A percentile compares a stretch with the other conserved stretches of the same genome.
These are phyloP conservation scores for Andrena bucephala DNA, from an alignment of 2,888 invertebrate species.

Conservation along the genomic window DNA sequence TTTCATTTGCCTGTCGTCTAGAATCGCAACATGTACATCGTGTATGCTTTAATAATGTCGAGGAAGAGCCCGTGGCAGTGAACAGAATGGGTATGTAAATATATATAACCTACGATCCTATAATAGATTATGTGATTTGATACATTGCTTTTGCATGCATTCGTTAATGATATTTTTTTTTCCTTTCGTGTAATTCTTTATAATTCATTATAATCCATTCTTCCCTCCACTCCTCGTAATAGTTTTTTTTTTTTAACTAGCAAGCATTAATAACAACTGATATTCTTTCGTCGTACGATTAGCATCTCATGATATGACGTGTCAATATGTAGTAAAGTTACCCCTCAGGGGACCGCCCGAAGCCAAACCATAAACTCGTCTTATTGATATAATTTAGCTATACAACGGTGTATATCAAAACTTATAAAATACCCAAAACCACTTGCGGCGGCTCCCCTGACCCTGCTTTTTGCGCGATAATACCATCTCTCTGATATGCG, in stretches of 20 bases:
- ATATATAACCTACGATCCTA: slow-evolving; percentile 74
- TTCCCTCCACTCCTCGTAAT: slow-evolving; percentile 61
- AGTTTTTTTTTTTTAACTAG: slow-evolving; percentile 75
- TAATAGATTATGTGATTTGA: slow-evolving; percentile 82
- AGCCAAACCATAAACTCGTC: slow-evolving; percentile 78
- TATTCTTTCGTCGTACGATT: slow-evolving; percentile 73
- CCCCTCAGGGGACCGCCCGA: slow-evolving; percentile 76
- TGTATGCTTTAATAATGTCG: slow-evolving; percentile 61
- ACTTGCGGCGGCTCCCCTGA: slow-evolving; percentile 76
- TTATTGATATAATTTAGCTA: slow-evolving; percentile 79
- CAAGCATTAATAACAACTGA: slow-evolving; percentile 81
- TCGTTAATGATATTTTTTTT: slow-evolving; percentile 73
- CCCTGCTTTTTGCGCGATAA: slow-evolving; percentile 69
- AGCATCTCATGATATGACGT: slow-evolving; percentile 81
- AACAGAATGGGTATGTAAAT: slow-evolving; percentile 80
- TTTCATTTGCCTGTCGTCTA: slow-evolving; percentile 54
- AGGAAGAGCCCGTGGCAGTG: slow-evolving; percentile 82
- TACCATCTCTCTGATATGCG: slow-evolving; percentile 82
- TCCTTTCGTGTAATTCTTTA: slow-evolving; percentile 68
- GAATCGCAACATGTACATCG: slow-evolving; percentile 67
- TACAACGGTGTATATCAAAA: slow-evolving; percentile 83
- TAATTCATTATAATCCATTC: slow-evolving; percentile 68
- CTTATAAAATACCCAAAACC: slow-evolving; percentile 84
- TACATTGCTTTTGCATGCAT: slow-evolving; percentile 83
- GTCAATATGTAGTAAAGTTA: slow-evolving; percentile 81